Base-by-base conservation (phyloP, 2,797 vertebrate genomes). In the Chrysocyon brachyurus region DNA sequence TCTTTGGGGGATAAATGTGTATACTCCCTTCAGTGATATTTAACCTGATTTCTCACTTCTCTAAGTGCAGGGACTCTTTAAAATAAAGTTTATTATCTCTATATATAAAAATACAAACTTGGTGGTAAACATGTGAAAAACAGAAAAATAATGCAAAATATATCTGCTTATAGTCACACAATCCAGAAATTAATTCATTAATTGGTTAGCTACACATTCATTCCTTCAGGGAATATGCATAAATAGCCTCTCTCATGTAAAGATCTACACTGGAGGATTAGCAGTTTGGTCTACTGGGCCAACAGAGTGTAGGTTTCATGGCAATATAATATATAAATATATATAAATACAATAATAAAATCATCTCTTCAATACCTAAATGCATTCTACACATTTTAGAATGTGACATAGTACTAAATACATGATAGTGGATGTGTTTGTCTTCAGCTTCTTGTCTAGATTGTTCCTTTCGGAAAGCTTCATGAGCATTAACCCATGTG, bases 351-450 rank as follows among this genome's bases (percentile, higher is more conserved):
- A 64, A 28, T 5, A 57, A n/a, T 21, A 66, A 70, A 79, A 40
- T 24, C 0, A 46, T 28, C 17, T 72, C 36, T 86, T 81, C n/a
- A 78, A 59, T 57, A 64, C 12, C 12, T n/a, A 68, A 57, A 3
- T 40, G 24, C 5, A 54, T 24, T n/a, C 31, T 33, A 21, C 0
- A 9, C 8, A 56, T n/a, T 73, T 86, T 46, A 52, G 12, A 19
- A 15, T 3, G 8, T 10, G 22, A 9, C 2, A 0, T 33, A 1
- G 21, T 54, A 21, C 6, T 4, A 57, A n/a, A 31, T 28, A 22
- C 0, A 24, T 2, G 22, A 9, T 2, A 61, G 28, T 0, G 10
- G 10, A 17, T 49, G 6, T 17, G 31, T 11, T 28, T 1, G 22
- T 5, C 70, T 24, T 40, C 63, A 5, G 21, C 59, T 72, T 70